phyloP scores from a whole-genome alignment of 2,797 vertebrate species.

The Gila robusta region DNA sequence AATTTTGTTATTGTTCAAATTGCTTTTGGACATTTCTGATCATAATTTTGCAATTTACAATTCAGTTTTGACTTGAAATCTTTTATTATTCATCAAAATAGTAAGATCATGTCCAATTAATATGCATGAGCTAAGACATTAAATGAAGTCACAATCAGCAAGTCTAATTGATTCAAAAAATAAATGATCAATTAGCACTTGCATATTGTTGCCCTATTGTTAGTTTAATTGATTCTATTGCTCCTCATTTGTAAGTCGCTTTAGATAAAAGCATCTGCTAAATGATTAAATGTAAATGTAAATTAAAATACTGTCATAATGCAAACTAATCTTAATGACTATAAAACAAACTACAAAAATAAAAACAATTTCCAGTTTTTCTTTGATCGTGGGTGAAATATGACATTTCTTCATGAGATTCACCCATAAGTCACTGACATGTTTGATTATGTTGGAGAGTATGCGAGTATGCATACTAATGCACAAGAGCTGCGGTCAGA shows the following conservation, averaged over 20 bases:
- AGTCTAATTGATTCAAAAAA: not conserved
- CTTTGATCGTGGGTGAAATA: not conserved
- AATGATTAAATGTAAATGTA: no score
- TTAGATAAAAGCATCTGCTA: no score
- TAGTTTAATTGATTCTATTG: no score
- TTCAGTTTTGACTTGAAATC: not conserved
- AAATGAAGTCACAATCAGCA: not conserved
- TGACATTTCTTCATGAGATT: not conserved
- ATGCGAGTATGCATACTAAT: conserved; percentile 1
- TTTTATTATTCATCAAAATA: not conserved
- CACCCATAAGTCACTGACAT: not conserved
- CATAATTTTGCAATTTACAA: not conserved
- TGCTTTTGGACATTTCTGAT: not conserved
- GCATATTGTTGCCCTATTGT: no score
- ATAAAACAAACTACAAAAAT: not conserved
- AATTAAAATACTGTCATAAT: not conserved
- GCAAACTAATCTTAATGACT: not conserved
- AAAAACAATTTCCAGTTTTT: not conserved
- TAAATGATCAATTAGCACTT: not conserved
- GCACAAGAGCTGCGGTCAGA: conserved; percentile 18
- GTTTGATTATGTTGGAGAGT: conserved; percentile 19
- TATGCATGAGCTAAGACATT: not conserved
- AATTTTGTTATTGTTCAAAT: not conserved
- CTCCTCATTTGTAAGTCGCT: no score
- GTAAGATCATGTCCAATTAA: not conserved